Evolutionary conservation across 2,113 vertebrate genomes (phyloP), one percentile per base, ranked within the genome.

Genomic region (Semnopithecus entellus): DNA sequence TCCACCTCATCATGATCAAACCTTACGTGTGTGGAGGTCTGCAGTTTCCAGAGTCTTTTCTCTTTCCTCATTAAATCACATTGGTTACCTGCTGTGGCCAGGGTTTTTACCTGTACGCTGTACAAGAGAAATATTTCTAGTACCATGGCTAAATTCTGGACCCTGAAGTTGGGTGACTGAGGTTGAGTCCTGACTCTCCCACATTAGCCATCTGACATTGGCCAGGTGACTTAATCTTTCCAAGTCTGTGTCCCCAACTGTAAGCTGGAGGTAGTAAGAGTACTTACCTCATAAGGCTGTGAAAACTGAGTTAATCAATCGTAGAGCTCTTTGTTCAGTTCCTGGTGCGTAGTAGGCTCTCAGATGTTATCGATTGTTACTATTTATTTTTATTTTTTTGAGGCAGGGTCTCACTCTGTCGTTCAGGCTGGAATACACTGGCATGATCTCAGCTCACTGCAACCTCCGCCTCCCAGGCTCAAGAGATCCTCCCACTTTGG

Each of bases 91-190:
- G 40, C 68, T 10, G 7, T n/a, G 66, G 45, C 25, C 38, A 16
- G 52, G 40, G 12, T 6, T 23, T 20, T 64, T 55, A 4, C 1
- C 2, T 3, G 12, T 18, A 2, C 23, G 6, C 45, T 23, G 1
- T 14, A 6, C 23, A 30, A 22, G 27, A 75, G 43, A 55, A 3
- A 6, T 75, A 20, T 66, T 64, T 30, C 2, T 1, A 14, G 48
- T 23, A 38, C 35, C 18, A 16, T 5, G 35, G 17, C 35, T 43
- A 43, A 30, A 59, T 76, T 48, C 64, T 35, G 14, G 86, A 50
- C 75, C 64, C 48, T 72, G 52, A 40, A 12, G 7, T 9, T 38
- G 84, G 50, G 38, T 38, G 52, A 27, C 2, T 1, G 30, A n/a
- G 45, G 45, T 85, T 55, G 38, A 27, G 52, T 81, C 55, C 80